Percentiles rank a stretch among this genome's conserved stretches.
Conservation (phyloP, 2,113 vertebrate species). For the Pardalotus punctatus region DNA sequence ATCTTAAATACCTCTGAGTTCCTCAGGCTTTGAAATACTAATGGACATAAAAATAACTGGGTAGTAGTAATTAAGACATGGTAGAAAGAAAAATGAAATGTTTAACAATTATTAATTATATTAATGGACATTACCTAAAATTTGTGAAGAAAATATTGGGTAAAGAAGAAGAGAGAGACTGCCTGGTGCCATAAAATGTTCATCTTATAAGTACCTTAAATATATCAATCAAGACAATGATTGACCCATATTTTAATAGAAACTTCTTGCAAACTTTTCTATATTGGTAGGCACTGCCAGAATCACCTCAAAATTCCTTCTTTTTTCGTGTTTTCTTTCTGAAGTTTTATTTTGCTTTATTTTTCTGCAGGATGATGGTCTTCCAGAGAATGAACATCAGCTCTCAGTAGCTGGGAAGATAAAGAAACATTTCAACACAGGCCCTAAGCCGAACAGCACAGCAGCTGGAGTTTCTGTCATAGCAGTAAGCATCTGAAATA, state of each 20-base stretch:
- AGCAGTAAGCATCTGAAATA: constrained; percentile 88
- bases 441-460: constrained; percentile 86
- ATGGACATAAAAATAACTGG: neutral
- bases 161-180: neutral
- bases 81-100: neutral
- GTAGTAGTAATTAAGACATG: neutral
- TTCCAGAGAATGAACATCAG: constrained; percentile 88
- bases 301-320: neutral
- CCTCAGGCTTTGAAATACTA: neutral
- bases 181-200: neutral
- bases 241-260: neutral
- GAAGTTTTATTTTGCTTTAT: neutral
- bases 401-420: constrained; percentile 95
- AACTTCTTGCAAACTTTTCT: neutral
- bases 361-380: constrained; percentile 84
- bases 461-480: constrained; percentile 94
- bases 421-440: constrained; percentile 95
- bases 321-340: neutral
- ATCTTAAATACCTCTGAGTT: neutral
- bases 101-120: neutral
- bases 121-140: neutral
- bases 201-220: neutral
- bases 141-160: neutral
- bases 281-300: neutral
- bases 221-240: neutral